Base-by-base conservation (phyloP, 2,113 vertebrate species). In the Empidonax traillii region DNA sequence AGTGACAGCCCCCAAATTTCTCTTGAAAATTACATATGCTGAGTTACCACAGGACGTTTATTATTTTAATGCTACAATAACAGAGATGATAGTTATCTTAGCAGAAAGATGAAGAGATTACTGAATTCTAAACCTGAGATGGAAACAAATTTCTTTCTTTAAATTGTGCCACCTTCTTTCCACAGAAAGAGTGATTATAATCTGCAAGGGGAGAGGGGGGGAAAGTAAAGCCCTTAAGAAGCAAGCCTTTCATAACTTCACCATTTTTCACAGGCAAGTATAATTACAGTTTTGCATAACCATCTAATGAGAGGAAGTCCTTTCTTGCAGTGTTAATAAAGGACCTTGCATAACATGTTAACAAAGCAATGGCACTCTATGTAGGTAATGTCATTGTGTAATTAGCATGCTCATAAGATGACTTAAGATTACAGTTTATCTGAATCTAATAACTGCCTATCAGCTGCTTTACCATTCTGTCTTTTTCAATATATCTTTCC, bases 321-420 rank as follows among this genome's bases (percentile, higher is more conserved):
- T 94, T 97, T 97, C 98, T 94, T 96, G 96, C 98, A 97, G 98
- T 98, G 98, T 98, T 99, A 99, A 99, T 99, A 97, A 99, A 98
- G 97, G 97, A 97, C 97, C 97, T 96, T 96, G 95, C 97, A 97
- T 97, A 96, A 95, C 97, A 95, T 95, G 81, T 97, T 98, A 98
- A 98, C 98, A 98, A 98, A 98, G 95, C 96, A 97, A 95, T 92
- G 95, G 95, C 96, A 97, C 97, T 97, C 96, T 84, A 73, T 65
- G 96, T 95, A 98, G 98, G 97, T 98, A 98, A 98, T 96, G 97
- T 98, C 98, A 98, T 97, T 97, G 97, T 97, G 97, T 98, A 98
- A 98, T 98, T 98, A 98, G 97, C 97, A 97, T 88, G 88, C 97
- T 97, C 96, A 93, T 97, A 98, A 97, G 94, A 98, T 98, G 97